Base-by-base conservation (phyloP, 2,888 invertebrate species). In the Andrena camellia region DNA sequence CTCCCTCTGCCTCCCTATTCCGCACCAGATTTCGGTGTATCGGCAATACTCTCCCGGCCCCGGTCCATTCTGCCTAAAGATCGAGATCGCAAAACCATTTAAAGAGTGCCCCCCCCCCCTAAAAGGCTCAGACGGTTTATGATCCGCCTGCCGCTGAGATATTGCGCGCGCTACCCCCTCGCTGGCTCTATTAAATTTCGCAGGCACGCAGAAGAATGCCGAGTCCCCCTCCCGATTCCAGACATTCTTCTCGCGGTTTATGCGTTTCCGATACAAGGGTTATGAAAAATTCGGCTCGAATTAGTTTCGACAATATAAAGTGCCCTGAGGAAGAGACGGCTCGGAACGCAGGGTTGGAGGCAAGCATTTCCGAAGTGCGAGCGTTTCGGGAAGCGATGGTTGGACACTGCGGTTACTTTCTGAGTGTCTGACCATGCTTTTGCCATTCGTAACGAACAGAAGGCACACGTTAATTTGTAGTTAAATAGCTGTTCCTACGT, bases 61-160 rank as follows among this genome's bases (percentile, higher is more conserved):
- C 4, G 62, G 23, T 68, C 31, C 6, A 33, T 57, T 35, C 26
- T 17, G 63, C 20, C 57, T 48, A 54, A 67, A 72, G 80, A 71
- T 83, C 72, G 66, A 84, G 74, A 78, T 84, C 72, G 71, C 68
- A 50, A 70, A 69, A 60, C 70, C 84, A 60, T 81, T 84, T 70
- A 76, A 73, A 81, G 76, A 52, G 13, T 59, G 20, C 48, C 23
- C 68, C 50, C 57, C 8, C 50, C 67, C 73, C 64, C 75, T 73
- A 84, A 73, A 78, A 77, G 63, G 57, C 63, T 35, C 50, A 33
- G 29, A 60, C 66, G 35, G 57, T 81, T 81, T 81, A 72, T 69
- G 75, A 84, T 68, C 71, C 35, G 52, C 64, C 10, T 60, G 57
- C 42, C 59, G 48, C 35, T 54, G 60, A 63, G 81, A 67, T 62